Conservation (phyloP, 2,888 invertebrate genomes). For the Nemotelus nigrinus region DNA sequence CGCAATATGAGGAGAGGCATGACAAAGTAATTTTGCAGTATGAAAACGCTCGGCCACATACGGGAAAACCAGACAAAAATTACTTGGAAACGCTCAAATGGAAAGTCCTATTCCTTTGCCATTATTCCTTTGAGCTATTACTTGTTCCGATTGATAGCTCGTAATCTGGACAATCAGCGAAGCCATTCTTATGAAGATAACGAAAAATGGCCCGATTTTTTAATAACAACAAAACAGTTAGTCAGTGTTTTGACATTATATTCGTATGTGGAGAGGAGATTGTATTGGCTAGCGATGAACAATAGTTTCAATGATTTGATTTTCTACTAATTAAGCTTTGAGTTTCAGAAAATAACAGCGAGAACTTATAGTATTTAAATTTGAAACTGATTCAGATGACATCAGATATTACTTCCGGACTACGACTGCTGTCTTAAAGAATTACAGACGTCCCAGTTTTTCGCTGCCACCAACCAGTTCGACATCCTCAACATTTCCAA, state of each 20-base stretch:
- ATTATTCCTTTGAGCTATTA: background rate
- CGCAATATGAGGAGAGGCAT: background rate
- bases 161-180: background rate
- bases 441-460: too few species aligned
- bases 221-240: background rate
- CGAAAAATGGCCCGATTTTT: background rate
- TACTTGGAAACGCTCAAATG: constrained; percentile 11
- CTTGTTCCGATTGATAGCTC: background rate
- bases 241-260: background rate
- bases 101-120: background rate
- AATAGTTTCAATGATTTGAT: background rate
- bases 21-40: constrained; percentile 4
- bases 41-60: background rate
- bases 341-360: too few species aligned
- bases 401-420: too few species aligned
- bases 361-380: too few species aligned
- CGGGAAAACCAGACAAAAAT: background rate
- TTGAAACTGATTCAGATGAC: too few species aligned
- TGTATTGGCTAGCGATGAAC: too few species aligned
- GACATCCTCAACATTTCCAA: too few species aligned
- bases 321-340: too few species aligned
- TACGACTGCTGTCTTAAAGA: too few species aligned
- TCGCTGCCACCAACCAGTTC: too few species aligned
- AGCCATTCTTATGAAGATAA: background rate
- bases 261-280: background rate